Evolutionary conservation across 2,797 vertebrate species (phyloP).

Genomic region (Chrysocyon brachyurus): DNA sequence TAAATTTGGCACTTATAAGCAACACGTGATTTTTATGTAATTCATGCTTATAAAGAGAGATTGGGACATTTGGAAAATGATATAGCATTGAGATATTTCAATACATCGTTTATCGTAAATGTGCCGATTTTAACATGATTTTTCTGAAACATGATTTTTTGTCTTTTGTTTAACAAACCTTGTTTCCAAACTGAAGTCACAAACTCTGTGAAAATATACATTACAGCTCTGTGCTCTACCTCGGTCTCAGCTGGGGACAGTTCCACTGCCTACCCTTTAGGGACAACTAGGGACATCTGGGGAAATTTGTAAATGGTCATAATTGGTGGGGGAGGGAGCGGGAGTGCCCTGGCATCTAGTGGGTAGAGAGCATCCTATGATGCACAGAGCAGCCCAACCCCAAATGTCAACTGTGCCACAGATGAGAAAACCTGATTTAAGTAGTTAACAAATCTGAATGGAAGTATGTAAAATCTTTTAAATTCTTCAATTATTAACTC

Average conservation of each 20-base stretch:
- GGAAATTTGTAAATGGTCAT: not conserved
- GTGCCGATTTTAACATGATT: not conserved
- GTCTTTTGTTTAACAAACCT: not conserved
- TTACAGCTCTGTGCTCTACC: not conserved
- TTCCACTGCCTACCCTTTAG: not conserved
- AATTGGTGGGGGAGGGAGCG: accelerated
- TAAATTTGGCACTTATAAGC: not conserved
- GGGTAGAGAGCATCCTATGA: not conserved
- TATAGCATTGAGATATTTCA: not conserved
- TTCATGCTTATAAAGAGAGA: not conserved
- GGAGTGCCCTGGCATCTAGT: not conserved
- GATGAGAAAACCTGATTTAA: not conserved
- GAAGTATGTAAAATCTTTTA: not conserved
- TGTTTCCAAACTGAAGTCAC: conserved; percentile 27
- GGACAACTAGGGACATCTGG: not conserved
- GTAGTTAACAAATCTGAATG: not conserved
- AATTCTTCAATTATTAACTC: not conserved
- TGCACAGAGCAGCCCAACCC: accelerated
- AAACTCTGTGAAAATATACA: not conserved
- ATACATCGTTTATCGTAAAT: not conserved
- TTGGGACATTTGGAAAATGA: not conserved
- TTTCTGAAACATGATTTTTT: not conserved
- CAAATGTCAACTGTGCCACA: not conserved
- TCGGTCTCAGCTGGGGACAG: accelerated
- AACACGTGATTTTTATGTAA: not conserved